Evolutionary conservation across 2,113 vertebrate genomes (phyloP).

Genomic region (Hippolais icterina): DNA sequence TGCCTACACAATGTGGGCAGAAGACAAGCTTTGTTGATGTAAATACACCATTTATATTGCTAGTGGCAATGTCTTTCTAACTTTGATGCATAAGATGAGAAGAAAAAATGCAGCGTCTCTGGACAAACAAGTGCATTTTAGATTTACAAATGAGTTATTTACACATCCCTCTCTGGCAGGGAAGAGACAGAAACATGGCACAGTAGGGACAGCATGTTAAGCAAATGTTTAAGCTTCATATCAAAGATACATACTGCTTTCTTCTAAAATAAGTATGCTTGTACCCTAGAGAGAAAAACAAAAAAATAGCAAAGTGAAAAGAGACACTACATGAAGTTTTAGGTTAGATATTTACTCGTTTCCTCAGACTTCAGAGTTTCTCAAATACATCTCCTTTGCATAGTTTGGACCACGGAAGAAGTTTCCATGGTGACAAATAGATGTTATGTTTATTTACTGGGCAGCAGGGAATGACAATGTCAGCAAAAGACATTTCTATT

Average conservation of each 20-base stretch:
- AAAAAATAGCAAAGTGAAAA: not conserved
- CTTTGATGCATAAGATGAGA: not conserved
- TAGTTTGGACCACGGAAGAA: conserved; percentile 43
- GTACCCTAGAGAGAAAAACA: not conserved
- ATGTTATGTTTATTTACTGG: conserved; percentile 75
- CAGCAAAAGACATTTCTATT: conserved; percentile 70
- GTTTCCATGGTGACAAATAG: conserved; percentile 78
- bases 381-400: conserved; percentile 63
- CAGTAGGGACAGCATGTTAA: not conserved
- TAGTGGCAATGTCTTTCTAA: not conserved
- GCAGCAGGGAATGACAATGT: conserved; percentile 65
- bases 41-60: not conserved
- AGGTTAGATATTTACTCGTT: conserved; percentile 36
- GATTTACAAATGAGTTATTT: conserved; percentile 12
- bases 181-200: not conserved
- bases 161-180: conserved; percentile 30
- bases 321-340: conserved; percentile 43
- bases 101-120: not conserved
- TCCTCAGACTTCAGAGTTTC: conserved; percentile 53
- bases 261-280: conserved; percentile 36
- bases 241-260: conserved; percentile 40
- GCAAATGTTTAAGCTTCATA: conserved; percentile 49
- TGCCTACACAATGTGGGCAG: not conserved
- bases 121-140: conserved; percentile 7
- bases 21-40: not conserved